Base-by-base conservation (phyloP, 1,140 invertebrate genomes). In the Atta cephalotes region DNA sequence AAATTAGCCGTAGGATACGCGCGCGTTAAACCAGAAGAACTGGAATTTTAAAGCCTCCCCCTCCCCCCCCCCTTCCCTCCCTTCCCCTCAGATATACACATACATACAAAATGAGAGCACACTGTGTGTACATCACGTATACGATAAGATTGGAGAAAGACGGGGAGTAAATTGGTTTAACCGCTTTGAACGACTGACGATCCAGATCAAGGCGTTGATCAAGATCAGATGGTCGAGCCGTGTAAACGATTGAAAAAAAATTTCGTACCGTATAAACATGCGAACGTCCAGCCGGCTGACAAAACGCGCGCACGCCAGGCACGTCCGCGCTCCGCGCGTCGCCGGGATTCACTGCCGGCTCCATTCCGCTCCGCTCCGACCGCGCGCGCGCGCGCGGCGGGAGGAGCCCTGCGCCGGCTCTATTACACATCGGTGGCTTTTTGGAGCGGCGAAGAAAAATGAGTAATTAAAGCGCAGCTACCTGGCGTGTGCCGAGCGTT, bases 351-450 rank as follows among this genome's bases (percentile, higher is more conserved):
- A 90, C 89, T 90, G 88, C 63, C 85, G 71, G n/a, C 84, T 62
- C 80, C 63, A 81, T 76, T 76, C 58, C 53, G 31, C 28, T 68
- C 56, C 84, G 77, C 78, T 51, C 80, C 5, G 53, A 70, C 71
- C 70, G 71, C 82, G 82, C 68, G 76, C n/a, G 70, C 80, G 76
- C 70, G 76, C 76, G 66, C n/a, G 14, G 2, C 45, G 56, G 39
- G 70, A 45, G 62, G 31, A 39, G 49, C 31, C 77, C 65, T 35
- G 85, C 56, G 70, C 45, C 5, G 51, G 21, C 72, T 56, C 51
- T 89, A 91, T 89, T 84, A 92, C 92, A 91, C 91, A 91, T 91
- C 92, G 92, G 62, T 93, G 92, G 74, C 78, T 93, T 94, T 94
- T 92, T 93, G 92, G 93, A 92, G 86, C 93, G 85, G 31, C 66